These are phyloP conservation scores for Iselma pallidipennis DNA, from an alignment of 2,888 invertebrate genomes.

Conservation along the genomic window DNA sequence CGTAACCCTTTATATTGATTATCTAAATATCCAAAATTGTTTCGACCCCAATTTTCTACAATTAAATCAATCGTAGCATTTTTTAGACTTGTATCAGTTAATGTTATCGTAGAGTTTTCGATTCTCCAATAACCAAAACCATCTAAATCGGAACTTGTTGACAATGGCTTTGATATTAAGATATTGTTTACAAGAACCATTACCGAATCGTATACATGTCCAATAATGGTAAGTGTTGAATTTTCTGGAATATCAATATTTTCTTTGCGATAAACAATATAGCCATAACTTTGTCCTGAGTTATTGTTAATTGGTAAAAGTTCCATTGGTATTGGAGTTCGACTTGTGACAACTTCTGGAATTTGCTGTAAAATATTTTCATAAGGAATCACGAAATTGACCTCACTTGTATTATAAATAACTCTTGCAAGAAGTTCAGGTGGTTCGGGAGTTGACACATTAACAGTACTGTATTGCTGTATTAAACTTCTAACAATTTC, in stretches of 20 bases:
- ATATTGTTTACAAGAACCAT: constrained; percentile 36
- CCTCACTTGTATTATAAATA: constrained; percentile 40
- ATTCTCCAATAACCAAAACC: constrained; percentile 55
- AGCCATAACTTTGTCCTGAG: constrained; percentile 64
- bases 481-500: constrained; percentile 64
- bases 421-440: constrained; percentile 45
- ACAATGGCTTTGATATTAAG: constrained; percentile 13
- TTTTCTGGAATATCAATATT: constrained; percentile 41
- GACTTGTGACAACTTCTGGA: constrained; percentile 16
- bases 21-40: constrained; percentile 58
- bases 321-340: constrained; percentile 51
- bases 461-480: constrained; percentile 41
- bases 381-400: constrained; percentile 7
- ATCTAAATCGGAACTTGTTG: constrained; percentile 37
- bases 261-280: constrained; percentile 59
- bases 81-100: constrained; percentile 25
- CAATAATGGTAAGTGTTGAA: constrained; percentile 49
- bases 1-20: constrained; percentile 53
- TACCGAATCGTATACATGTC: constrained; percentile 59
- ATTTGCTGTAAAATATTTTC: constrained; percentile 23
- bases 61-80: constrained; percentile 51
- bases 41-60: constrained; percentile 80
- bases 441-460: constrained; percentile 34
- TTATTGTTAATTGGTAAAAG: constrained; percentile 50
- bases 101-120: constrained; percentile 39